Evolutionary conservation across 2,888 invertebrate genomes (phyloP).

Genomic region (Macaria liturata): DNA sequence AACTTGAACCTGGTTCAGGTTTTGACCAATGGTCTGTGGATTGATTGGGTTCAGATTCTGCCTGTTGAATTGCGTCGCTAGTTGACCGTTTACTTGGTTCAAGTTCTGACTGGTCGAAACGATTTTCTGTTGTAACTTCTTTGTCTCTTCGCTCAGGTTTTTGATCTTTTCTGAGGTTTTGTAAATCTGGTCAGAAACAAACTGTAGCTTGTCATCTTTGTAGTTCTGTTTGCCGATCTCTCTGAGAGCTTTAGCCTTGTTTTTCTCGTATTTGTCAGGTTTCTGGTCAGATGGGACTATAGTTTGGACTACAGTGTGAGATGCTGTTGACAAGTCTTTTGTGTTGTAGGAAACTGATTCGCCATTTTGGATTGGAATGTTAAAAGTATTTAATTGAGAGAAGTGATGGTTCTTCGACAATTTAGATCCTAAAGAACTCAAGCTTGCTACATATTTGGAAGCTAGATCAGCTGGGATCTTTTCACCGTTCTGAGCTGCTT

Average conservation of each 20-base stretch:
- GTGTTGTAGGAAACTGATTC: slow-evolving; percentile 56
- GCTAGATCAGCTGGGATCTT: slow-evolving; percentile 75
- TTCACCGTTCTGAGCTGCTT: slow-evolving; percentile 68
- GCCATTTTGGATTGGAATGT: slow-evolving; percentile 47
- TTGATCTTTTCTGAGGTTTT: slow-evolving; percentile 71
- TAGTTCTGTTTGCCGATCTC: slow-evolving; percentile 51
- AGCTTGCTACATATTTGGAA: slow-evolving; percentile 78
- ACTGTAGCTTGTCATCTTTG: slow-evolving; percentile 58
- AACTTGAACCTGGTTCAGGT: slow-evolving; percentile 13
- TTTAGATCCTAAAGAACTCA: slow-evolving; percentile 77
- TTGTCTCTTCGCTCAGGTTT: slow-evolving; percentile 66
- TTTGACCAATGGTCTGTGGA: slow-evolving; percentile 1
- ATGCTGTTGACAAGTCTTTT: slow-evolving; percentile 58
- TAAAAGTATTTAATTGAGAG: slow-evolving; percentile 46
- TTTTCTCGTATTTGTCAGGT: slow-evolving; percentile 50
- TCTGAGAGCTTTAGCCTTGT: slow-evolving; percentile 63
- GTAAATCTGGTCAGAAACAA: slow-evolving; percentile 65
- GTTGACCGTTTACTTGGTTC: slow-evolving; percentile 37
- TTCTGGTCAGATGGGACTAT: slow-evolving; percentile 41
- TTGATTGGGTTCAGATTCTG: slow-evolving; percentile 39
- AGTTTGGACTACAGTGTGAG: slow-evolving; percentile 62
- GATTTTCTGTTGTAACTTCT: slow-evolving; percentile 70
- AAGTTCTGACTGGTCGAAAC: slow-evolving; percentile 57
- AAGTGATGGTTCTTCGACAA: slow-evolving; percentile 64
- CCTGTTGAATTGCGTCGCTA: slow-evolving; percentile 6